phyloP scores from a whole-genome alignment of 2,797 vertebrate genomes.

The Myiothlypis chrysogaster region DNA sequence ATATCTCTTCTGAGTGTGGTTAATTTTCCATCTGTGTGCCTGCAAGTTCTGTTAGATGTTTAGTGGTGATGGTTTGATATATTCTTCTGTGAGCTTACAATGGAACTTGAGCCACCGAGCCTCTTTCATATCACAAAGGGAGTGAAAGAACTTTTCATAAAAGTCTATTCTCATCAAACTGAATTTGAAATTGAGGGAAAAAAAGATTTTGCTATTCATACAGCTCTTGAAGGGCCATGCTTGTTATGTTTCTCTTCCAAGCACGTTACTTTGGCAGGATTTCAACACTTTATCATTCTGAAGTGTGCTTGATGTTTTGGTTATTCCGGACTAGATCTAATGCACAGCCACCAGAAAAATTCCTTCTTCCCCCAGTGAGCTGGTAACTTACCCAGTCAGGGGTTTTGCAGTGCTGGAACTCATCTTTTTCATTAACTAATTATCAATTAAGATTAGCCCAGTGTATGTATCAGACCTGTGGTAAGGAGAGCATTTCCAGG shows the following conservation, averaged over 20 bases:
- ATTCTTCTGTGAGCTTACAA: neutral
- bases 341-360: neutral
- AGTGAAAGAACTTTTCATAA: neutral
- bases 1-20: neutral
- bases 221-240: neutral
- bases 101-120: neutral
- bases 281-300: neutral
- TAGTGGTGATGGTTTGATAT: neutral
- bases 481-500: neutral
- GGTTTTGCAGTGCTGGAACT: neutral
- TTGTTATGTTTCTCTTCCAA: neutral
- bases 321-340: neutral
- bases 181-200: neutral
- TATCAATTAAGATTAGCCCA: neutral
- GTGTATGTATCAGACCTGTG: neutral
- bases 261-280: neutral
- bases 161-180: neutral
- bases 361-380: fast-evolving
- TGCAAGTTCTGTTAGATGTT: neutral
- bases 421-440: neutral
- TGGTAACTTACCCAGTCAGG: neutral
- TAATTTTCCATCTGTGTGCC: neutral
- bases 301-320: neutral
- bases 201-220: neutral
- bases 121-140: neutral